Evolutionary conservation across 2,888 invertebrate genomes (phyloP).

Genomic region (Melinopterus prodromus): DNA sequence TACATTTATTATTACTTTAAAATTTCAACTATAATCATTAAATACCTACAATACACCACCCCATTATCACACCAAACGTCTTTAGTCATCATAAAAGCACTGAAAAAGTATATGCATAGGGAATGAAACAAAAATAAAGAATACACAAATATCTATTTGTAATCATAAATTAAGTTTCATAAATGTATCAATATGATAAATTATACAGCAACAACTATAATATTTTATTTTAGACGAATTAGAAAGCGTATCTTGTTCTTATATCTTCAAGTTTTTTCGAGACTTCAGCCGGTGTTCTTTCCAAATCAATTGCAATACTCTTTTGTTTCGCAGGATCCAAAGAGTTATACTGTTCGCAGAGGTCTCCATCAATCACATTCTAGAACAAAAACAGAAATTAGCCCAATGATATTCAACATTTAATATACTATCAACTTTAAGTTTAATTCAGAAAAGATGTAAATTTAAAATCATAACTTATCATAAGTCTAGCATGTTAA

Average conservation of each 20-base stretch:
- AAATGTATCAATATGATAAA: conserved; percentile 8
- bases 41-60: no score
- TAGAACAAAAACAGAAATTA: conserved; percentile 61
- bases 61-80: no score
- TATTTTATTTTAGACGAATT: conserved; percentile 57
- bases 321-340: conserved; percentile 94
- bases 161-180: conserved; percentile 15
- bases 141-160: conserved; percentile 6
- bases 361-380: conserved; percentile 98
- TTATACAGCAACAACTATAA: background rate
- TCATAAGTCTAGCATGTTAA: conserved; percentile 58
- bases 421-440: background rate
- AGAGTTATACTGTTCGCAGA: conserved; percentile 98
- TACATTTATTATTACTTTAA: no score
- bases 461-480: conserved; percentile 42
- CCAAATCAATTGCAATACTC: conserved; percentile 92
- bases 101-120: background rate
- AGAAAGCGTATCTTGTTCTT: conserved; percentile 98
- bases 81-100: no score
- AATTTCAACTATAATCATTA: no score
- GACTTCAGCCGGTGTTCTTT: conserved; percentile 94
- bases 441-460: conserved; percentile 28
- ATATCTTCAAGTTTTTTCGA: conserved; percentile 99
- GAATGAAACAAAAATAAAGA: background rate
- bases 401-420: background rate